Evolutionary conservation across 2,888 invertebrate species (phyloP).

Genomic region (Trissolcus japonicus): DNA sequence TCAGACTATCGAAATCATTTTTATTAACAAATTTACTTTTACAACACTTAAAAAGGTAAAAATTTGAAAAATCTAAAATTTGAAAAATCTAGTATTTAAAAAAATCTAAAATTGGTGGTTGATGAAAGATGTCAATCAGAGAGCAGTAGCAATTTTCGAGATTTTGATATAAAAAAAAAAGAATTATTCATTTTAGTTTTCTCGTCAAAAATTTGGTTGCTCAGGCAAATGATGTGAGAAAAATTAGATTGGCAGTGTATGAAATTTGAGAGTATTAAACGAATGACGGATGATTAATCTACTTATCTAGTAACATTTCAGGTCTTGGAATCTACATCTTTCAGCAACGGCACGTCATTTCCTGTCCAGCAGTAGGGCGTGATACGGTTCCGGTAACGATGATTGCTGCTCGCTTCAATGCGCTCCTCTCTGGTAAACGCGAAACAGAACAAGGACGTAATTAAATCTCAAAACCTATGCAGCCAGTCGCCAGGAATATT

Average conservation of each 20-base stretch:
- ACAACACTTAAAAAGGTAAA: too few species aligned
- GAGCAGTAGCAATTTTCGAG: too few species aligned
- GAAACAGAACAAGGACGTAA: constrained; percentile 56
- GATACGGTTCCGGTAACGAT: constrained; percentile 50
- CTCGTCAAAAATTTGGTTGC: too few species aligned
- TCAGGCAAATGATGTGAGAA: too few species aligned
- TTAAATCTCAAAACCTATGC: constrained; percentile 45
- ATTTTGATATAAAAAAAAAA: too few species aligned
- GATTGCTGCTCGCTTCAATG: constrained; percentile 51
- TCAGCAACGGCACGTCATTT: constrained; percentile 47
- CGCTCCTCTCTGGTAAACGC: constrained; percentile 45
- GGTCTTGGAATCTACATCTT: constrained; percentile 38
- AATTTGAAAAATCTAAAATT: too few species aligned
- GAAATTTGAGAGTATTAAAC: constrained; percentile 23
- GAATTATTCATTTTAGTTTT: too few species aligned
- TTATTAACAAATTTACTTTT: too few species aligned
- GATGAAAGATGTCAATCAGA: too few species aligned
- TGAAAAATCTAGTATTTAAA: too few species aligned
- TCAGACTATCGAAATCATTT: too few species aligned
- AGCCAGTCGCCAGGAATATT: constrained; percentile 25
- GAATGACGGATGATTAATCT: constrained; percentile 30
- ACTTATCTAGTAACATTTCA: constrained; percentile 42
- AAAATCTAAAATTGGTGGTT: too few species aligned
- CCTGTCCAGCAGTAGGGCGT: constrained; percentile 47
- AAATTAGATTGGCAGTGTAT: neutral